Evolutionary conservation across 2,113 vertebrate species (phyloP), one percentile per base, ranked within the genome.

Genomic region (Cichladusa arquata): DNA sequence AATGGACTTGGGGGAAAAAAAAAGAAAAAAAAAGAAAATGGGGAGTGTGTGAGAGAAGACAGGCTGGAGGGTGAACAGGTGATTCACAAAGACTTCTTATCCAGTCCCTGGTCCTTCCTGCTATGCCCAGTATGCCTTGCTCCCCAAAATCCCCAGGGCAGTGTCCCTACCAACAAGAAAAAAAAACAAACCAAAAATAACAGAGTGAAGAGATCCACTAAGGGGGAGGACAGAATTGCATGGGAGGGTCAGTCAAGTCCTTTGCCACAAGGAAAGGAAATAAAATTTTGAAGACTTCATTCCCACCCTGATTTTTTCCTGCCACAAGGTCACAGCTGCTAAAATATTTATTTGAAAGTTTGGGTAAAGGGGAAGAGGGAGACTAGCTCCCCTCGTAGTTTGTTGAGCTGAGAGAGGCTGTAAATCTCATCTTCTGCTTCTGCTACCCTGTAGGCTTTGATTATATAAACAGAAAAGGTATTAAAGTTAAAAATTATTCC

Each of bases 31-130:
- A 65, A 26, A 31, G 6, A 20, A 57, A 78, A 57, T 9, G 9
- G 20, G 7, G 44, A 17, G 18, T 14, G 6, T 0, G 0, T 50
- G 72, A 79, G 81, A 86, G 54, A 95, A 89, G 70, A 84, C 7
- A 74, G 73, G 25, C 40, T 77, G 47, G 65, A 93, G 62, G 34
- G 76, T 86, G 29, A 90, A 77, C 76, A 95, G 54, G 40, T 92
- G 54, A 85, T 54, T 60, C 70, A 92, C 78, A 93, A 82, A 91
- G 40, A 44, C 34, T 96, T 88, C 51, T 60, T 34, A 84, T 58
- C n/a, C 73, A 87, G 70, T 31, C 14, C 12, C 8, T 45, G 40
- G 8, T 56, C 15, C 34, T 86, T 66, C 31, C 28, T 6, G 1
- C 4, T 36, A 15, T 33, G 15, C 7, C 31, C 51, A 60, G 24